Evolutionary conservation across 2,113 vertebrate genomes (phyloP).

Genomic region (Paramormyrops kingsleyae): DNA sequence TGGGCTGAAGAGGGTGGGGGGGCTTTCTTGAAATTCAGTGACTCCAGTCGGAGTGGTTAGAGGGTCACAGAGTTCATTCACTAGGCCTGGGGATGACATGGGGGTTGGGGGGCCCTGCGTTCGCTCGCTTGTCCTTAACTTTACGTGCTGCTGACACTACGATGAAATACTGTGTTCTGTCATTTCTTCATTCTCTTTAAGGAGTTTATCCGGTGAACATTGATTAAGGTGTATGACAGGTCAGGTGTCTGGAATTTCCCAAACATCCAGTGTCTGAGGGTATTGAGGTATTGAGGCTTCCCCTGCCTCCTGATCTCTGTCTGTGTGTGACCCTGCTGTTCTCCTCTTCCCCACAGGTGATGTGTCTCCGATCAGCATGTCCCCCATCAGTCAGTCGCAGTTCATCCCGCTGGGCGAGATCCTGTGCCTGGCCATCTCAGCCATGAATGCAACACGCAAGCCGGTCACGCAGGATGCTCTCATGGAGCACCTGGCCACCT

Average conservation of each 20-base stretch:
- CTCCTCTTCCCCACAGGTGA: conserved; percentile 74
- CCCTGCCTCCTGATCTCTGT: neutral
- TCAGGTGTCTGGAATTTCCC: neutral
- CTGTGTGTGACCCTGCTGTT: conserved; percentile 22
- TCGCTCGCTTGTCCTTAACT: neutral
- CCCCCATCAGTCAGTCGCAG: conserved; percentile 98
- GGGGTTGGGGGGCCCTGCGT: neutral
- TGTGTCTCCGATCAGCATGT: conserved; percentile 99
- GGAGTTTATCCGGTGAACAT: neutral
- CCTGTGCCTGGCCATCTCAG: conserved; percentile 95
- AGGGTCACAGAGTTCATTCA: neutral
- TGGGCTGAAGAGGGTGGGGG: neutral
- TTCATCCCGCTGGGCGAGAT: conserved; percentile 98
- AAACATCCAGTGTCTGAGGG: neutral
- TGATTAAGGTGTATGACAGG: neutral
- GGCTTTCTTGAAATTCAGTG: neutral
- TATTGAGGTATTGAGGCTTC: neutral
- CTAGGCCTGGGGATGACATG: neutral
- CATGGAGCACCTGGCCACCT: conserved; percentile 91
- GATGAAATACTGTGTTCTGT: neutral
- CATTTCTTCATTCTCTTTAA: neutral
- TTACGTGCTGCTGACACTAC: neutral
- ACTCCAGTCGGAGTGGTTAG: neutral
- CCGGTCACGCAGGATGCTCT: conserved; percentile 95
- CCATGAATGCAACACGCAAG: conserved; percentile 95